Base-by-base conservation (phyloP, 37 sponge, comb jelly and placozoan genomes). In the Dysidea cf. avara region DNA sequence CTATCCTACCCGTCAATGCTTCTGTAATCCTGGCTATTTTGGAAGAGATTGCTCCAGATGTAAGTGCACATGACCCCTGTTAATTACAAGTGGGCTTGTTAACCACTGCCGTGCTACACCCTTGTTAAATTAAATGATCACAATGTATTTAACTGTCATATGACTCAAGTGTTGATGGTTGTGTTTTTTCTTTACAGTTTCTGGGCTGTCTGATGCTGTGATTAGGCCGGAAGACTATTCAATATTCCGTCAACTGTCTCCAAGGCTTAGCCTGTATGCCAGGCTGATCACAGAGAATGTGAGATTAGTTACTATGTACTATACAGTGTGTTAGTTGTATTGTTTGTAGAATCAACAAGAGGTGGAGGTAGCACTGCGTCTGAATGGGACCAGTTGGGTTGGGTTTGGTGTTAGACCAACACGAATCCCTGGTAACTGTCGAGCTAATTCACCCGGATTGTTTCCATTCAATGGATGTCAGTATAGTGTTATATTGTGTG, bases 1-100 rank as follows among this genome's bases (percentile, higher is more conserved):
- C 35, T 34, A 53, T 2, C 90, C 90, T 3, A 56, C 40, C 21
- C 70, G 25, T 17, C 80, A 84, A 53, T 89, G 90, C 63, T 89
- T 89, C 71, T 89, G 90, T 55, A 16, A 56, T 36, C 43, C 85
- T 36, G 90, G 90, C 17, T 89, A 50, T 56, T 65, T 64, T 71
- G 90, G 90, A 59, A 53, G 58, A 20, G 50, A 26, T 1, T 88
- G 89, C 69, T 1, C 21, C 20, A 46, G 48, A 32, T 51, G 84
- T 88, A 46, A 64, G 69, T 75, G 2, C 14, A 34, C 3, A 52
- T 29, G 4, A 53, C 31, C 7, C 29, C 34, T 25, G 11, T 34
- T 36, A 34, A 39, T 6, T 36, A 7, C 66, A 29, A 11, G 9
- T 64, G 39, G n/a, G n/a, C n/a, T n/a, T n/a, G n/a, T n/a, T n/a